Conservation (phyloP, 2,113 vertebrate genomes). For the Calidris pygmaea region DNA sequence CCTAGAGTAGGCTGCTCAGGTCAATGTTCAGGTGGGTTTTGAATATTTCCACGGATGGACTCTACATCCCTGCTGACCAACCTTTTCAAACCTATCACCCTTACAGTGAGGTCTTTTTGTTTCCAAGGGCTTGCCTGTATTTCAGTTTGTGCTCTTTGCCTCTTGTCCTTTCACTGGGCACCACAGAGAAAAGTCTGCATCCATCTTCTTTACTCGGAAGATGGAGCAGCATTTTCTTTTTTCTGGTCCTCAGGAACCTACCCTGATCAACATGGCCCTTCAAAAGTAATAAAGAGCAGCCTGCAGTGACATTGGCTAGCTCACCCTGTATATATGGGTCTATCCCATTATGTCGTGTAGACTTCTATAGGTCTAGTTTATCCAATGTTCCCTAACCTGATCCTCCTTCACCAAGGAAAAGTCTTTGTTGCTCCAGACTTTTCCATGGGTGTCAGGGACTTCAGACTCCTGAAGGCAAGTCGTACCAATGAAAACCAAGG, state of each 20-base stretch:
- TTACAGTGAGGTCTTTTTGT: neutral
- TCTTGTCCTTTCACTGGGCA: neutral
- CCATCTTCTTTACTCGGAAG: neutral
- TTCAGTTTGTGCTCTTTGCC: neutral
- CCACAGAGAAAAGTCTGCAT: neutral
- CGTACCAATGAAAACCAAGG: neutral
- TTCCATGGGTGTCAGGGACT: neutral
- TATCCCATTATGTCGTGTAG: rapidly evolving
- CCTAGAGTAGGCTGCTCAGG: neutral
- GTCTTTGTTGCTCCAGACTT: neutral
- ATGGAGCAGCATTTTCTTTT: neutral
- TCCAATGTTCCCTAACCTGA: neutral
- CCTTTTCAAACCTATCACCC: neutral
- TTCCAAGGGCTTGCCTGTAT: neutral
- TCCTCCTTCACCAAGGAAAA: neutral
- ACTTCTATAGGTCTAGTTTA: neutral
- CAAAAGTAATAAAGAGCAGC: neutral
- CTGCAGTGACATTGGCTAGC: neutral
- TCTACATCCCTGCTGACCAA: neutral
- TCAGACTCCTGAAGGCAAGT: neutral
- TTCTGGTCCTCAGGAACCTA: neutral
- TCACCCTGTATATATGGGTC: neutral
- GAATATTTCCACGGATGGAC: neutral
- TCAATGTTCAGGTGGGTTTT: no score
- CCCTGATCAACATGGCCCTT: neutral